phyloP scores from a whole-genome alignment of 1,140 invertebrate genomes.

The Drosophila chauvacae region DNA sequence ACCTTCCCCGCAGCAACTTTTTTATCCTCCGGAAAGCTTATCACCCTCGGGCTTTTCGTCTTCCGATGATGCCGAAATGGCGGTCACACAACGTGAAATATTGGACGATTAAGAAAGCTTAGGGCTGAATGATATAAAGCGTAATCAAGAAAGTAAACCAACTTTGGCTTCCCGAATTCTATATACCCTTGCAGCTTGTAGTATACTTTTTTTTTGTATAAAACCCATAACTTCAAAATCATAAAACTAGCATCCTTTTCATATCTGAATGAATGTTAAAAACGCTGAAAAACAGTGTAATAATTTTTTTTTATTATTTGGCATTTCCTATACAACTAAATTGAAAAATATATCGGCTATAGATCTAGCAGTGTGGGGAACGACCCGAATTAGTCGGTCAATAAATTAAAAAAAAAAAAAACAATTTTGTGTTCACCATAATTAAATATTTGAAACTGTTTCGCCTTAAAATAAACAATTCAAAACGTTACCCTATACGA shows the following conservation, averaged over 20 bases:
- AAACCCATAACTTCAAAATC: not conserved
- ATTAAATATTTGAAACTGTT: too few species aligned
- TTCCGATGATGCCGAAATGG: slow-evolving; percentile 74
- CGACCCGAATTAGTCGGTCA: not conserved
- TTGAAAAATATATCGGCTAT: not conserved
- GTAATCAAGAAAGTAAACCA: not conserved
- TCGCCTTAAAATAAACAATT: too few species aligned
- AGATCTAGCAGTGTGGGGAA: too few species aligned
- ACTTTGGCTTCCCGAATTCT: not conserved
- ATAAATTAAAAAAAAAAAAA: not conserved
- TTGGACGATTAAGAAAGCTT: slow-evolving; percentile 52
- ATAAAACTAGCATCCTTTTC: not conserved
- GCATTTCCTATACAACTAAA: too few species aligned
- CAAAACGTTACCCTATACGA: too few species aligned
- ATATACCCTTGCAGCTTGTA: slow-evolving; percentile 1
- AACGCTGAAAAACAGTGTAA: too few species aligned
- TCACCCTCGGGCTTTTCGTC: slow-evolving; percentile 80
- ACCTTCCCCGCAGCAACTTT: slow-evolving; percentile 30
- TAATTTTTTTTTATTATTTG: too few species aligned
- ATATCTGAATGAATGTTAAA: not conserved
- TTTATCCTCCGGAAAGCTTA: slow-evolving; percentile 78
- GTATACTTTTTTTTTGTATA: not conserved
- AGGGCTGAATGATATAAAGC: not conserved
- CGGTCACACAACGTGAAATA: slow-evolving; percentile 48
- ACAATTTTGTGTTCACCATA: too few species aligned